A percentile compares a stretch with the other conserved stretches of the same genome.
Conservation (phyloP, 2,113 vertebrate species). For the Dolichallabes microphthalmus region DNA sequence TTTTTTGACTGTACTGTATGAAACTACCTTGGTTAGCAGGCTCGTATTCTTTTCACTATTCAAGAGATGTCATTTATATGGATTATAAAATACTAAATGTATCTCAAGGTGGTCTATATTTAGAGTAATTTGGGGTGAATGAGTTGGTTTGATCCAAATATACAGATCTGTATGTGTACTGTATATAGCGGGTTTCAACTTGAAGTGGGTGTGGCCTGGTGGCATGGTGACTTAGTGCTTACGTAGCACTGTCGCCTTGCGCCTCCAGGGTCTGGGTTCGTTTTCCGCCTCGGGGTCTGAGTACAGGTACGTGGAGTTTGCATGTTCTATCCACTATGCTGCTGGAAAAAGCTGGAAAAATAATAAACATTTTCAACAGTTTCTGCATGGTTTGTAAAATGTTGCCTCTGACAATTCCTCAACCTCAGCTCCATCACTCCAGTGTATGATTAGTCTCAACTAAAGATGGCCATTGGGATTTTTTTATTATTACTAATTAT, state of each 20-base stretch:
- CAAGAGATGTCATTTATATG: not conserved
- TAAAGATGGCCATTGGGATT: not conserved
- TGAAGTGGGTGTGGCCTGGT: not conserved
- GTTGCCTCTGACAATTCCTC: not conserved
- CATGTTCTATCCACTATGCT: too few relatives aligned
- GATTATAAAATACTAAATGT: not conserved
- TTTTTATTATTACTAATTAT: not conserved
- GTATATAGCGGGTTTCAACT: not conserved
- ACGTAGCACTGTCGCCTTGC: too few relatives aligned
- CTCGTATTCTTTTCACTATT: not conserved
- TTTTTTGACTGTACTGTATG: not conserved
- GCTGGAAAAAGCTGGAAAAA: not conserved
- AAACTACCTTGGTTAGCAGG: not conserved
- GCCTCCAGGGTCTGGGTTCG: too few relatives aligned
- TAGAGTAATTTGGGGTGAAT: not conserved
- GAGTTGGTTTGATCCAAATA: not conserved
- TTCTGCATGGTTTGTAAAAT: not conserved
- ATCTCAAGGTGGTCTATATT: not conserved
- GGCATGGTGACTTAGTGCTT: too few relatives aligned
- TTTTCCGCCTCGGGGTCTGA: too few relatives aligned
- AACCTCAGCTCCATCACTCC: not conserved
- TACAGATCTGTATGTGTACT: not conserved
- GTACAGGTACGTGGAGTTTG: too few relatives aligned
- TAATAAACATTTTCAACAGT: not conserved
- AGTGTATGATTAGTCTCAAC: not conserved